Conservation (phyloP, 2,888 invertebrate genomes). For the Plagodis pulveraria region DNA sequence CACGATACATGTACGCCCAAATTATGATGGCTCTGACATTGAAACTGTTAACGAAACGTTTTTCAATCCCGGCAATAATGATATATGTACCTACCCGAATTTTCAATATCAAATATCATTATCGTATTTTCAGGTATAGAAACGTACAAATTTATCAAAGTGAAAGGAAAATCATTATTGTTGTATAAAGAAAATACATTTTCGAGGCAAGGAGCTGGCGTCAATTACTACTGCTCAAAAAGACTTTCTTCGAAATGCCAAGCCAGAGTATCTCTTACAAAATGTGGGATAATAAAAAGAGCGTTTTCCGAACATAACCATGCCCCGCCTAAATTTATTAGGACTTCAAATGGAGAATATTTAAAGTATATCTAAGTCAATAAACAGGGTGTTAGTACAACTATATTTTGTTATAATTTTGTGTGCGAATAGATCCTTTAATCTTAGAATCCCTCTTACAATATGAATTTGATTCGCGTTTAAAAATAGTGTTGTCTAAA, state of each 20-base stretch:
- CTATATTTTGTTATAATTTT: background rate
- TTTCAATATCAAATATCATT: background rate
- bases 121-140: background rate
- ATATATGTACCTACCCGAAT: too few species aligned
- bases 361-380: background rate
- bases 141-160: background rate
- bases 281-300: constrained; percentile 12
- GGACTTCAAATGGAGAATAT: background rate
- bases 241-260: constrained; percentile 38
- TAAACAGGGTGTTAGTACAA: background rate
- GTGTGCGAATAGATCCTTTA: too few species aligned
- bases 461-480: too few species aligned
- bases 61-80: too few species aligned
- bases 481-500: too few species aligned
- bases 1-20: too few species aligned
- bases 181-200: constrained; percentile 13
- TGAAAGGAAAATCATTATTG: background rate
- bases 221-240: constrained; percentile 47
- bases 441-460: too few species aligned
- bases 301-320: constrained; percentile 16
- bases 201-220: constrained; percentile 7
- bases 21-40: too few species aligned
- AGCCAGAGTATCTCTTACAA: constrained; percentile 42
- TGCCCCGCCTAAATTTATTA: background rate
- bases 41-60: too few species aligned